These are phyloP conservation scores for Myotis brandtii DNA, from an alignment of 2,113 vertebrate species.

Conservation along the genomic window DNA sequence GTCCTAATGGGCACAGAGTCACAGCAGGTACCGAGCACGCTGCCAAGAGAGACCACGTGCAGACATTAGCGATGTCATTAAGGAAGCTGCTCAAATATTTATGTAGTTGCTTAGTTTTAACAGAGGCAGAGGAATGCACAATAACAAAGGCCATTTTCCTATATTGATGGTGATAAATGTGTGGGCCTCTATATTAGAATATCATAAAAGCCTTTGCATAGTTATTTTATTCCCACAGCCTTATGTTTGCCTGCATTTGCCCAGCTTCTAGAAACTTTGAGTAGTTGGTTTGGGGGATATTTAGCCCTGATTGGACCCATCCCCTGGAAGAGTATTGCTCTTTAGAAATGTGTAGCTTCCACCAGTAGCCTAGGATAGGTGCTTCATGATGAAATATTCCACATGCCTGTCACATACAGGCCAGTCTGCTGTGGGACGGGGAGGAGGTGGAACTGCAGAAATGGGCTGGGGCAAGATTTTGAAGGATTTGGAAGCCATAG, in stretches of 20 bases:
- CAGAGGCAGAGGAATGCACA: neutral
- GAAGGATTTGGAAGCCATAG: neutral
- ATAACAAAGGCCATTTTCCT: neutral
- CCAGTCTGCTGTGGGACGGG: neutral
- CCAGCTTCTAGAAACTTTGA: neutral
- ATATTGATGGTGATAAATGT: neutral
- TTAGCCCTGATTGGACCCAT: neutral
- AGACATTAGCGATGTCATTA: neutral
- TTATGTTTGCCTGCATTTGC: neutral
- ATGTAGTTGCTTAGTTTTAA: conserved; percentile 53
- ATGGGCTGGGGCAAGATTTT: rapidly evolving
- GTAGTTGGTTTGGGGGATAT: neutral
- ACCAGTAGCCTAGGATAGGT: rapidly evolving
- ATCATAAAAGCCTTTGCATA: neutral
- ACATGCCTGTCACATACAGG: rapidly evolving
- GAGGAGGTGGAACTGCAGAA: neutral
- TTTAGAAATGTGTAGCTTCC: neutral
- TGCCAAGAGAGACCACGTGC: neutral
- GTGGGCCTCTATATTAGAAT: neutral
- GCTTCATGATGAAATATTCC: neutral
- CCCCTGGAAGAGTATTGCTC: neutral
- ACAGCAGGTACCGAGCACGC: neutral
- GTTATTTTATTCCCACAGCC: neutral
- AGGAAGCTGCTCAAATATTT: conserved; percentile 53
- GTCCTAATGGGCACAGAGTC: neutral